Percentiles rank a stretch among this genome's conserved stretches.
Conservation (phyloP, 2,888 invertebrate species). For the Nemotelus nigrinus region DNA sequence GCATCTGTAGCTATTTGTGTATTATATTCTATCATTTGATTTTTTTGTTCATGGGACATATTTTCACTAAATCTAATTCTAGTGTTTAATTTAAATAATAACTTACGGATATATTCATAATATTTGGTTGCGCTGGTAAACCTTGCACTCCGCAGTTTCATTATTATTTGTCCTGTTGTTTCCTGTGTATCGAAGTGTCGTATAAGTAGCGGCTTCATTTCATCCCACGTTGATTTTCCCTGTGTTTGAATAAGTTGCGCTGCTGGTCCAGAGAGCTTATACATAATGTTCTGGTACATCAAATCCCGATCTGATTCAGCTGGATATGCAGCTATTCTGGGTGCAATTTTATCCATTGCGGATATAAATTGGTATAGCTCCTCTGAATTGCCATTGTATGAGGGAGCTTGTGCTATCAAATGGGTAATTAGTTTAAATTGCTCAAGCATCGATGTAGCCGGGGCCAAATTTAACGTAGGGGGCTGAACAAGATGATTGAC, state of each 20-base stretch:
- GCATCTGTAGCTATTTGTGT: too few species aligned
- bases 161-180: slow-evolving; percentile 9
- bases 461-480: too few species aligned
- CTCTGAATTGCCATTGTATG: neutral
- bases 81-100: slow-evolving; percentile 1
- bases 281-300: slow-evolving; percentile 8
- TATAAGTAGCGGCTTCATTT: slow-evolving; percentile 5
- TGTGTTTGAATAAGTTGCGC: slow-evolving; percentile 5
- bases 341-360: slow-evolving; percentile 12
- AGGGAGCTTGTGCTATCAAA: too few species aligned
- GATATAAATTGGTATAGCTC: slow-evolving; percentile 9
- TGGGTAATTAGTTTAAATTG: too few species aligned
- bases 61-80: slow-evolving; percentile 14
- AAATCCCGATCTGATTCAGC: neutral
- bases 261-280: neutral
- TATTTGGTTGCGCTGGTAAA: neutral
- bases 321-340: slow-evolving; percentile 15
- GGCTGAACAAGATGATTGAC: too few species aligned
- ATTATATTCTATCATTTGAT: too few species aligned
- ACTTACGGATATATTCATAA: slow-evolving; percentile 8
- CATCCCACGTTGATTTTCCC: neutral
- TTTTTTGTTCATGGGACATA: too few species aligned
- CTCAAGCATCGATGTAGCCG: too few species aligned
- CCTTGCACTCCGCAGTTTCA: neutral
- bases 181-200: neutral